Evolutionary conservation across 2,113 vertebrate genomes (phyloP).

Genomic region (Tetrao urogallus): DNA sequence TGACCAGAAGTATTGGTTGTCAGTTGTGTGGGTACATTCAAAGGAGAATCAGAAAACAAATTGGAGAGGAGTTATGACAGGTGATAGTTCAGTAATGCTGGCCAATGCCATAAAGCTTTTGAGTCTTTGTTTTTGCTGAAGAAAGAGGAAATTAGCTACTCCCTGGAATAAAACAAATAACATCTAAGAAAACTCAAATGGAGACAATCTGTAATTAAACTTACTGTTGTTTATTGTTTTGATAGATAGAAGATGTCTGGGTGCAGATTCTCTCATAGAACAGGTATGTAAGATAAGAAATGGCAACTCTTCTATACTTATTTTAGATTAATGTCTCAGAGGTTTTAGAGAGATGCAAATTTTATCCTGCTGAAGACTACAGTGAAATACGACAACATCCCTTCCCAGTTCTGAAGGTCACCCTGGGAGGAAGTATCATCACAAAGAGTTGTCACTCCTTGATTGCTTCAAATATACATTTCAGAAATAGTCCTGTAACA

Average conservation of each 20-base stretch:
- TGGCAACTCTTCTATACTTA: not conserved
- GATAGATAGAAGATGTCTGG: not conserved
- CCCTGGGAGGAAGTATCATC: not conserved
- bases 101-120: not conserved
- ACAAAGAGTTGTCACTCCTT: not conserved
- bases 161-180: not conserved
- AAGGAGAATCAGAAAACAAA: not conserved
- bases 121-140: not conserved
- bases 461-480: not conserved
- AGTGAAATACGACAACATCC: not conserved
- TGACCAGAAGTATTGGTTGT: not conserved
- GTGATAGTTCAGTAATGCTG: not conserved
- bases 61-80: not conserved
- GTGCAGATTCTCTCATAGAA: not conserved
- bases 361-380: not conserved
- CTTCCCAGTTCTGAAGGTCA: not conserved
- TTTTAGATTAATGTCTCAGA: not conserved
- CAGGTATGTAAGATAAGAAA: not conserved
- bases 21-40: not conserved
- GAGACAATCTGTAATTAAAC: not conserved
- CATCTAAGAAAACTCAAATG: not conserved
- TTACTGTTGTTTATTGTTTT: not conserved
- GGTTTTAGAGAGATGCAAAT: not conserved
- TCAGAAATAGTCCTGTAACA: not conserved
- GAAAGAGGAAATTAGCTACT: not conserved